phyloP scores from a whole-genome alignment of 2,113 vertebrate genomes.

The Oryzias curvinotus region DNA sequence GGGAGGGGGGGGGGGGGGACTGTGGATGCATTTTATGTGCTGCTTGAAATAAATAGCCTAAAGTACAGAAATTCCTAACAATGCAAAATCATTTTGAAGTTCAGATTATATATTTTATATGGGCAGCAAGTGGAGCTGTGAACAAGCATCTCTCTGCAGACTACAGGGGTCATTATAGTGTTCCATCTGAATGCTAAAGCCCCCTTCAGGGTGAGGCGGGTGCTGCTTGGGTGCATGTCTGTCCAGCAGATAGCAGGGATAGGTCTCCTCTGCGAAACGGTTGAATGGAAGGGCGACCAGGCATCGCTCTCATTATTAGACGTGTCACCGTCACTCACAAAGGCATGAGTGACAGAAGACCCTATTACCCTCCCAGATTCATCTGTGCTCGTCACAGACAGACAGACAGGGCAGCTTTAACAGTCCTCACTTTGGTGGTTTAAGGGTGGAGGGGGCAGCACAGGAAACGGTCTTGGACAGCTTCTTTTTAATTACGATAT shows the following conservation, averaged over 20 bases:
- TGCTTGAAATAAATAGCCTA: too few species aligned
- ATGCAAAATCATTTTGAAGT: not conserved
- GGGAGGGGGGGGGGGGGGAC: not conserved
- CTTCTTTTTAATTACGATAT: not conserved
- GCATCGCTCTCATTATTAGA: slow-evolving; percentile 67
- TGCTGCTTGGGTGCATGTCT: slow-evolving; percentile 61
- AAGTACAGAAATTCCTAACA: too few species aligned
- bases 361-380: slow-evolving; percentile 64
- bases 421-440: slow-evolving; percentile 6
- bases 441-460: not conserved
- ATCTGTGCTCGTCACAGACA: slow-evolving; percentile 42
- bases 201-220: slow-evolving; percentile 39
- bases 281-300: slow-evolving; percentile 64
- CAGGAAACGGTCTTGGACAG: slow-evolving; percentile 7
- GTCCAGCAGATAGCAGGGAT: slow-evolving; percentile 41
- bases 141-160: slow-evolving; percentile 47
- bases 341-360: slow-evolving; percentile 62
- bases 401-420: slow-evolving; percentile 34
- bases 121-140: slow-evolving; percentile 35
- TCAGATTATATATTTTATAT: slow-evolving; percentile 20
- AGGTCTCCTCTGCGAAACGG: slow-evolving; percentile 49
- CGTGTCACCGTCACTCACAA: slow-evolving; percentile 72
- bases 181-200: slow-evolving; percentile 60
- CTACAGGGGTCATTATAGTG: slow-evolving; percentile 52
- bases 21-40: too few species aligned